These are phyloP conservation scores for Halcyon leucocephala DNA, from an alignment of 2,797 vertebrate genomes.

Conservation along the genomic window DNA sequence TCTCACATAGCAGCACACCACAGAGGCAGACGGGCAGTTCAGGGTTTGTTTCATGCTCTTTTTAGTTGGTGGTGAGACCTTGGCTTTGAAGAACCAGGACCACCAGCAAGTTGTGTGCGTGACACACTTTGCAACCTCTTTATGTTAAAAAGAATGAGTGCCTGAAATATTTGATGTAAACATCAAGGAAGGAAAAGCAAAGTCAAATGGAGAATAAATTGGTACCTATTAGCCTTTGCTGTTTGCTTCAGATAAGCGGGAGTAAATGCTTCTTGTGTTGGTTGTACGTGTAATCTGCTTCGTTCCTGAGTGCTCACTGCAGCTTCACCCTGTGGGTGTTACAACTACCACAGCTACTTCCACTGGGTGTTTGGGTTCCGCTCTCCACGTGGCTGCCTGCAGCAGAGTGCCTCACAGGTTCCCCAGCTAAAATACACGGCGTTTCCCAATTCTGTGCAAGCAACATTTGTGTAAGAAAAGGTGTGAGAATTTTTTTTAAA, in stretches of 20 bases:
- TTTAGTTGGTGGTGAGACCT: background rate
- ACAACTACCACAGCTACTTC: background rate
- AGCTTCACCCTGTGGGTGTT: background rate
- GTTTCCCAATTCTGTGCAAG: background rate
- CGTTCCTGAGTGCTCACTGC: background rate
- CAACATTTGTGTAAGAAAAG: background rate
- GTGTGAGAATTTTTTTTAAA: background rate
- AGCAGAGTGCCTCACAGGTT: background rate
- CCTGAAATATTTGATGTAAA: background rate
- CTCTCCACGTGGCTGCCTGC: background rate
- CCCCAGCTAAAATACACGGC: background rate
- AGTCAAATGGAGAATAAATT: background rate
- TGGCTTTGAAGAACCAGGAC: background rate
- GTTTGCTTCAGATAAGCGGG: background rate
- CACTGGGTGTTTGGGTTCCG: background rate
- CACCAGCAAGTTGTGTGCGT: background rate
- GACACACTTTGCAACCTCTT: background rate
- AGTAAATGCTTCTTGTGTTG: background rate
- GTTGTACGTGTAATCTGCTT: background rate
- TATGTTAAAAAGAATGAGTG: background rate
- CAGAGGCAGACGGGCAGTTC: background rate
- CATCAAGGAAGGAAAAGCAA: background rate
- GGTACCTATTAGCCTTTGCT: background rate
- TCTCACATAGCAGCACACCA: fast-evolving
- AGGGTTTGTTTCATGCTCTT: background rate